Evolutionary conservation across 2,888 invertebrate genomes (phyloP).

Genomic region (Ichneumoninae sp.): DNA sequence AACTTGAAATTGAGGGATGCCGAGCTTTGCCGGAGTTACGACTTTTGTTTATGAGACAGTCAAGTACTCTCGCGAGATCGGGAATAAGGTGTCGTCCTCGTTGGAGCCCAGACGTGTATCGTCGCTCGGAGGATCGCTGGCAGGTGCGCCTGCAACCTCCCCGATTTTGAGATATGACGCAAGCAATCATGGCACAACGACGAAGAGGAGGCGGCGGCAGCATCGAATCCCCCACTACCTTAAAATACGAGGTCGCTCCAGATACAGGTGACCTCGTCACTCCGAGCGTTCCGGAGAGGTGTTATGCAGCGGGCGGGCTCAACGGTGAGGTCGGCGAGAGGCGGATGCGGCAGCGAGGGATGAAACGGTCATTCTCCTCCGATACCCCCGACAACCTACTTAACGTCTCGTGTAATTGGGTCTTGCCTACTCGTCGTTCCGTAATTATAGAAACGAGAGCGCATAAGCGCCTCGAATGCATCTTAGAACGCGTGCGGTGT

Average conservation of each 20-base stretch:
- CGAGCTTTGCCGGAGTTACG: background rate
- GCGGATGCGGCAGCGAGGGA: conserved; percentile 43
- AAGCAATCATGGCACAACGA: conserved; percentile 62
- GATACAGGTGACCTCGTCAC: conserved; percentile 74
- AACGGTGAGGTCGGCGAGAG: conserved; percentile 21
- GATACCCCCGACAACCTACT: conserved; percentile 25
- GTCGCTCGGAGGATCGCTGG: conserved; percentile 8
- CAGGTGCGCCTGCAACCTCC: conserved; percentile 49
- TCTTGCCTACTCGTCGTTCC: background rate
- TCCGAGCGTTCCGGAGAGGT: conserved; percentile 53
- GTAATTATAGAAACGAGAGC: background rate
- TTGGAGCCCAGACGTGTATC: conserved; percentile 8
- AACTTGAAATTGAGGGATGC: conserved; percentile 5
- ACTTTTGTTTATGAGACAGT: conserved; percentile 32
- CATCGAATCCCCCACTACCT: conserved; percentile 65
- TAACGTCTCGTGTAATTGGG: conserved; percentile 18
- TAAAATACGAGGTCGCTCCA: conserved; percentile 73
- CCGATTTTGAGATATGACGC: conserved; percentile 65
- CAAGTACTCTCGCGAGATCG: background rate
- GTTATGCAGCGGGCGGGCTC: conserved; percentile 30
- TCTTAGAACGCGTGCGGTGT: background rate
- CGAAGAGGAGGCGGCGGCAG: conserved; percentile 44
- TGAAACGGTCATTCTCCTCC: conserved; percentile 34
- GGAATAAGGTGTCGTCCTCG: conserved; percentile 40
- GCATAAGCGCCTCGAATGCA: background rate